Evolutionary conservation across 1,140 invertebrate species (phyloP), one percentile per base, ranked within the genome.

Genomic region (Plodia interpunctella): DNA sequence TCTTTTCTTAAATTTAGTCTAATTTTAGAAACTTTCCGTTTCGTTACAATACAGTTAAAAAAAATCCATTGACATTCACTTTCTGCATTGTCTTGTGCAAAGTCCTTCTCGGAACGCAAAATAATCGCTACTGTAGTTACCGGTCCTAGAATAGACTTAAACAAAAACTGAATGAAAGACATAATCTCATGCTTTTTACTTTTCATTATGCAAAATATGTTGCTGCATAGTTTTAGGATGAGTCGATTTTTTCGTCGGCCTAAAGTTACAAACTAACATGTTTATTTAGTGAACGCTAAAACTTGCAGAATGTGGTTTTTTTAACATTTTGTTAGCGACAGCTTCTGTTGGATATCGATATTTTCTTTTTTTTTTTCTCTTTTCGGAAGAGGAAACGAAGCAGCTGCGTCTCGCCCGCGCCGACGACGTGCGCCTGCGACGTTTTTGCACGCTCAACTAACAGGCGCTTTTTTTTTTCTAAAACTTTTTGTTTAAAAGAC

Each of bases 351-450:
- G 73, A 74, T 70, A 64, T 63, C 62, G 57, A 35, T 56, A 50
- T 51, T 50, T 74, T 77, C 9, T 1, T 73, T 78, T 79, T 83
- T n/a, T n/a, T 79, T 79, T 72, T 75, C 68, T 62, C 21, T 20
- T 53, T 65, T 87, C 77, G 83, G 83, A 88, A 88, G 79, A 86
- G 85, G 85, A 88, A 88, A 70, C 79, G 55, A 66, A 68, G 73
- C 80, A 88, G 85, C 83, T 87, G 83, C 80, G 78, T 57, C 80
- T 76, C 78, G 82, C 81, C 1, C 38, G 10, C 38, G 38, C 38
- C 35, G 83, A 75, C 83, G 70, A 68, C 74, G 70, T 73, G 74
- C 64, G 70, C 74, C 56, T 60, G 65, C 63, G 63, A 71, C 64
- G 66, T 78, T 80, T 84, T 84, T 87, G 79, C 80, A 76, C 59